phyloP scores from a whole-genome alignment of 2,113 vertebrate genomes.

The Notothenia rossii region DNA sequence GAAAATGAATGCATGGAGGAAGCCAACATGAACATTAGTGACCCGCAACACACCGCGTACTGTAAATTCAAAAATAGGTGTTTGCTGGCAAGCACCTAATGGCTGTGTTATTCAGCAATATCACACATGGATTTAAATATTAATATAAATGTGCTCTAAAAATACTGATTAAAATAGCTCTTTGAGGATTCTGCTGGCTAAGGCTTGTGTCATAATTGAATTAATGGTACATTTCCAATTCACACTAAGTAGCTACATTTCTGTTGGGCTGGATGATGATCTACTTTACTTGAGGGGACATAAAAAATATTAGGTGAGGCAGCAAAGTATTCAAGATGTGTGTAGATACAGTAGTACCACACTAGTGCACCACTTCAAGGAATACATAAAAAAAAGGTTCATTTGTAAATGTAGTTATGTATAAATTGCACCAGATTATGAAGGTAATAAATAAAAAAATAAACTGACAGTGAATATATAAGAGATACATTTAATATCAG shows the following conservation, averaged over 20 bases:
- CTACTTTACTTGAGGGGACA: neutral
- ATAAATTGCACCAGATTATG: neutral
- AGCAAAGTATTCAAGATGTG: neutral
- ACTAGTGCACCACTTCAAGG: neutral
- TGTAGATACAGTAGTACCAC: neutral
- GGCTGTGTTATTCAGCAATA: neutral
- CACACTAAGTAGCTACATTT: constrained; percentile 1
- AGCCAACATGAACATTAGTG: constrained; percentile 10
- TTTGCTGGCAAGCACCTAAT: neutral
- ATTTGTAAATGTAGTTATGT: neutral
- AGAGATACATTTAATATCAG: too few species aligned
- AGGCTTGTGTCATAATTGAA: constrained; percentile 7
- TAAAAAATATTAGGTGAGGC: neutral
- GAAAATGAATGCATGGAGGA: constrained; percentile 9
- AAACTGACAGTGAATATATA: too few species aligned
- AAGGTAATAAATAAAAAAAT: too few species aligned
- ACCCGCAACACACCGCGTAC: neutral
- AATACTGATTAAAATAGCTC: constrained; percentile 16
- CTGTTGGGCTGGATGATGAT: neutral
- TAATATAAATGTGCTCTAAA: constrained; percentile 19
- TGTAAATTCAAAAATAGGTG: neutral
- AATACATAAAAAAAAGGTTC: neutral
- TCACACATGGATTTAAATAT: constrained; percentile 11
- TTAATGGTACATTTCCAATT: neutral
- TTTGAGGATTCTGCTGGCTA: neutral